phyloP scores from a whole-genome alignment of 2,888 invertebrate species.

The Germaria angustata region DNA sequence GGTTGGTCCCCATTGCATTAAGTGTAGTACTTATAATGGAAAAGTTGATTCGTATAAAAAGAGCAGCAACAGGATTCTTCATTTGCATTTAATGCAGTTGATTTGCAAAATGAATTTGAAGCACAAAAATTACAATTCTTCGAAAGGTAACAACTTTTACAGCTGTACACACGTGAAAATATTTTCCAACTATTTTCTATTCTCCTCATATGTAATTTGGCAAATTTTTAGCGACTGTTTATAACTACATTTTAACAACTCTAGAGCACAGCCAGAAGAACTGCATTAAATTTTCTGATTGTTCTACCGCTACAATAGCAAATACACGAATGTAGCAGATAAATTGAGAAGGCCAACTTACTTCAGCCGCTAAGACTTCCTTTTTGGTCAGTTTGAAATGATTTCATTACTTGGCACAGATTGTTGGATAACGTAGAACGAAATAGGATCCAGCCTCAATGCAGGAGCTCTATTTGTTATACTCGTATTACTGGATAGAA shows the following conservation, averaged over 20 bases:
- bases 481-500: too few species aligned
- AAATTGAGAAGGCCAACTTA: too few species aligned
- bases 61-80: slow-evolving; percentile 48
- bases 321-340: neutral
- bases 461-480: too few species aligned
- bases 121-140: slow-evolving; percentile 37
- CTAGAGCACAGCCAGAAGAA: neutral
- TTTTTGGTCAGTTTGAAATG: too few species aligned
- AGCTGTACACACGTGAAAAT: neutral
- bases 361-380: too few species aligned
- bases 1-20: slow-evolving; percentile 24
- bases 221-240: slow-evolving; percentile 56
- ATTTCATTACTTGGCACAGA: too few species aligned
- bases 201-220: slow-evolving; percentile 53
- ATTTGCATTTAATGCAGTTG: slow-evolving; percentile 53
- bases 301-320: neutral
- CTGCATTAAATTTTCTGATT: slow-evolving; percentile 25
- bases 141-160: slow-evolving; percentile 28
- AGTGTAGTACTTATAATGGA: slow-evolving; percentile 33
- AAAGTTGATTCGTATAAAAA: neutral
- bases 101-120: slow-evolving; percentile 52
- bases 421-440: too few species aligned
- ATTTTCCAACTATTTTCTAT: slow-evolving; percentile 14
- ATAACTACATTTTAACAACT: slow-evolving; percentile 51
- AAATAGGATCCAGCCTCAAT: too few species aligned